A percentile compares a stretch with the other conserved stretches of the same genome.
These are phyloP conservation scores for Nibea coibor DNA, from an alignment of 2,113 vertebrate species.

Conservation along the genomic window DNA sequence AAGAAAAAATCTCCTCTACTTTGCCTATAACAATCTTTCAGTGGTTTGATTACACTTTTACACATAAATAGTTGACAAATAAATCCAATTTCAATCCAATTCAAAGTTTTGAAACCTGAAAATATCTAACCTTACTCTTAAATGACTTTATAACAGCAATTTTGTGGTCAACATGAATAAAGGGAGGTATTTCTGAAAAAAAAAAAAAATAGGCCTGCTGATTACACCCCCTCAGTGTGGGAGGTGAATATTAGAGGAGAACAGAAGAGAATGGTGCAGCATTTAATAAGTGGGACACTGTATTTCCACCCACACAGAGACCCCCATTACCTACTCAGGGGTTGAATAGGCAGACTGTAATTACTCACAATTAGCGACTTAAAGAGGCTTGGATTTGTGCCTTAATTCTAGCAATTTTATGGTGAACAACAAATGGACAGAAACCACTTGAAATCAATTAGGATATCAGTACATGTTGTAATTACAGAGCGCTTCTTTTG, in stretches of 20 bases:
- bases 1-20: too few species aligned
- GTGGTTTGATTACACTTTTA: too few species aligned
- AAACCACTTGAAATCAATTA: slow-evolving; percentile 16
- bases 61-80: slow-evolving; percentile 7
- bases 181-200: slow-evolving; percentile 13
- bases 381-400: slow-evolving; percentile 35
- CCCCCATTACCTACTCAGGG: slow-evolving; percentile 55
- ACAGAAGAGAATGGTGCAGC: slow-evolving; percentile 55
- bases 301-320: slow-evolving; percentile 56
- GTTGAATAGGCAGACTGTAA: slow-evolving; percentile 45
- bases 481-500: neutral
- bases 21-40: too few species aligned
- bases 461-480: neutral
- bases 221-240: slow-evolving; percentile 51
- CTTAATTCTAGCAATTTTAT: slow-evolving; percentile 59
- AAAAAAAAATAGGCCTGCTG: slow-evolving; percentile 25
- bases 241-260: slow-evolving; percentile 54
- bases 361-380: slow-evolving; percentile 65
- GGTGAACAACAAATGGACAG: slow-evolving; percentile 54
- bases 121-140: neutral
- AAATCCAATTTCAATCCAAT: slow-evolving; percentile 8
- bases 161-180: slow-evolving; percentile 5
- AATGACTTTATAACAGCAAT: neutral
- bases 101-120: slow-evolving; percentile 7
- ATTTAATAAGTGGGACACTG: slow-evolving; percentile 64